Evolutionary conservation across 2,888 invertebrate species (phyloP), one percentile per base, ranked within the genome.

Genomic region (Phortica okadai): DNA sequence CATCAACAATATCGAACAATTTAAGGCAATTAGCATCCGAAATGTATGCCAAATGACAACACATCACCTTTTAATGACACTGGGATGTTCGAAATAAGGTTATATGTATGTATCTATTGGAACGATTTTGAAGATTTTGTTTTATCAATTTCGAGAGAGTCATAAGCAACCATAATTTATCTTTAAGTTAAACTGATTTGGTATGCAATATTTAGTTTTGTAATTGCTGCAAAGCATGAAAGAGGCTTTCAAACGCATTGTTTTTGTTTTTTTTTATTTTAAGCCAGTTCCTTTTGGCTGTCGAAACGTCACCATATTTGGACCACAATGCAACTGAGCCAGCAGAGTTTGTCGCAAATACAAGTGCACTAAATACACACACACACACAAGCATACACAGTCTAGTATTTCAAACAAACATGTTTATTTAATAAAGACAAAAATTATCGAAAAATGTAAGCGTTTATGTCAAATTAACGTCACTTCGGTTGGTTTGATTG

Each of bases 381-480:
- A 67, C 58, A 45, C 64, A 77, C 73, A 16, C 77, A 41, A 59
- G 41, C 58, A 69, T 58, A 69, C 41, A 58, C 75, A 16, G 42
- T 10, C 56, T 62, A 59, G 62, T 58, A 73, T 77, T 77, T 81
- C 69, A 81, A 85, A 84, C 84, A 84, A 87, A 84, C 82, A 83
- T 83, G 84, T 85, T 83, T 82, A 77, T 76, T 74, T 76, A 74
- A 62, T 74, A 75, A 78, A 76, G 81, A 81, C 81, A 80, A 44
- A 67, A 44, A 66, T 41, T 25, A 66, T n/a, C 44, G 16, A n/a
- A 21, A 41, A 16, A 11, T 66, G 67, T 80, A 79, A 85, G 80
- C 81, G 82, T 84, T 82, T 83, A 82, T 85, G 86, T 86, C 85
- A 87, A 87, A 87, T 86, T 87, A 87, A 83, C 84, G 87, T 87